These are phyloP conservation scores for Caenorhabditis becei DNA, from an alignment of 2,888 invertebrate genomes.

Conservation along the genomic window DNA sequence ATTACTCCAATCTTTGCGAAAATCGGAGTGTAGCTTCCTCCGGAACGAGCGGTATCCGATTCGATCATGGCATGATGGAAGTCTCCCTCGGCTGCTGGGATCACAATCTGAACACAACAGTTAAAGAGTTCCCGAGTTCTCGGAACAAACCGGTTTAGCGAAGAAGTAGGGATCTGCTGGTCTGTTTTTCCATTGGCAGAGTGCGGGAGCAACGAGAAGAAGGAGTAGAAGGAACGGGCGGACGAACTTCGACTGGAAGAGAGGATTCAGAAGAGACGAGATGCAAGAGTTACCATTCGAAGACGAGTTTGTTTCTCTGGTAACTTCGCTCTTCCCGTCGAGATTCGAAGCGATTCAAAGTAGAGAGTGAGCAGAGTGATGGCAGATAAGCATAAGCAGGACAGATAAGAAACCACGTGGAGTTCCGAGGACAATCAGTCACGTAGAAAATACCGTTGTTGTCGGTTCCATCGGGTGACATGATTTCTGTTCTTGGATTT, in stretches of 20 bases:
- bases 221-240: neutral
- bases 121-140: neutral
- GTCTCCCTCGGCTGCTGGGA: conserved; percentile 34
- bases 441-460: no score
- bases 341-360: neutral
- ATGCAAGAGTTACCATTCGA: neutral
- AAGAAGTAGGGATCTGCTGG: neutral
- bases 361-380: neutral
- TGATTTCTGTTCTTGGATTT: no score
- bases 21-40: neutral
- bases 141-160: conserved; percentile 1
- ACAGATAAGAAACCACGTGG: no score
- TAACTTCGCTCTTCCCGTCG: neutral
- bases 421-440: no score
- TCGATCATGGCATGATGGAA: conserved; percentile 40
- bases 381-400: no score
- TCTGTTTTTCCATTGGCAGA: neutral
- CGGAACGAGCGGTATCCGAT: neutral
- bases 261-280: no score
- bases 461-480: no score
- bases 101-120: conserved; percentile 38
- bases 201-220: neutral
- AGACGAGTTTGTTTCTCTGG: conserved; percentile 9
- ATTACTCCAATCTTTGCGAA: conserved; percentile 34
- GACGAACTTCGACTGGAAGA: conserved; percentile 10